These are phyloP conservation scores for Oxyruncus cristatus DNA, from an alignment of 2,113 vertebrate species.

Conservation along the genomic window DNA sequence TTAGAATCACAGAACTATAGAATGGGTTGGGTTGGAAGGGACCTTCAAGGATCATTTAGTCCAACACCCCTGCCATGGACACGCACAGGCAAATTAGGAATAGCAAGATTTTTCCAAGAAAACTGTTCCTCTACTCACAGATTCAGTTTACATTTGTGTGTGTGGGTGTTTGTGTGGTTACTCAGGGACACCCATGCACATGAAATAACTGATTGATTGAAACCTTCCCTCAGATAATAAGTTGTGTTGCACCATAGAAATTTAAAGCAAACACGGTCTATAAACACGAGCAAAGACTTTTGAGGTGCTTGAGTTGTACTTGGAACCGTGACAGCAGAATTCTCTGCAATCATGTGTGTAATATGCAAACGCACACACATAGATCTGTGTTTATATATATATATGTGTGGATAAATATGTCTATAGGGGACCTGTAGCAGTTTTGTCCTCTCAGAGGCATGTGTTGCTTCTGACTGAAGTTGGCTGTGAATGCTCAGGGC, in stretches of 20 bases:
- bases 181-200: not conserved
- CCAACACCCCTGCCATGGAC: accelerated
- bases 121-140: not conserved
- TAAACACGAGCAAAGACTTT: not conserved
- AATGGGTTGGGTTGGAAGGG: not conserved
- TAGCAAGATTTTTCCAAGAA: not conserved
- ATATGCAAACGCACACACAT: not conserved
- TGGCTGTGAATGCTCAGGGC: not conserved
- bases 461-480: not conserved
- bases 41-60: not conserved
- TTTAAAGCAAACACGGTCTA: not conserved
- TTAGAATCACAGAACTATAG: not conserved
- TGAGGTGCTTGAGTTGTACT: not conserved
- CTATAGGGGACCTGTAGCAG: not conserved
- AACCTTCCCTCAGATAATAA: not conserved
- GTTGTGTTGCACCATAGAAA: not conserved
- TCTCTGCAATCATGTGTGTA: not conserved
- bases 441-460: not conserved
- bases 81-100: not conserved
- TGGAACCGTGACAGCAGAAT: not conserved
- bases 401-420: not conserved
- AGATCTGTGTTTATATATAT: accelerated
- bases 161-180: not conserved
- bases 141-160: accelerated
- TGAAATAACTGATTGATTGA: not conserved